These are phyloP conservation scores for Sandelia bainsii DNA, from an alignment of 2,797 vertebrate genomes.

Conservation along the genomic window DNA sequence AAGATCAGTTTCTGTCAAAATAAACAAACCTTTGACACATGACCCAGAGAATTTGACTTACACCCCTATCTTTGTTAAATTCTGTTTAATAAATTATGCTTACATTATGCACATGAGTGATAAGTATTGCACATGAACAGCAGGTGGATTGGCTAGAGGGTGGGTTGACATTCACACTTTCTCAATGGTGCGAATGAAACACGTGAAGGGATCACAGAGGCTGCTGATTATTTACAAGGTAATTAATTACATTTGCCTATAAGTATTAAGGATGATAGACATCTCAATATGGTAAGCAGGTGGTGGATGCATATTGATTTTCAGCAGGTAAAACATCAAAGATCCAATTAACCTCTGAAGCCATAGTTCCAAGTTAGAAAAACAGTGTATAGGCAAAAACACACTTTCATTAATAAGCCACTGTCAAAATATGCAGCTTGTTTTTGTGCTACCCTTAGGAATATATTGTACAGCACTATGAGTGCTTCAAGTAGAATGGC, in stretches of 20 bases:
- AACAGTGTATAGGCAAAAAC: background rate
- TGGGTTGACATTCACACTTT: slow-evolving; percentile 25
- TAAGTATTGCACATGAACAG: background rate
- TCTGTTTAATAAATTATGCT: background rate
- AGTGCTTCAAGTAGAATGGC: background rate
- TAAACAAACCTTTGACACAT: background rate
- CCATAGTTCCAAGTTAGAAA: slow-evolving; percentile 9
- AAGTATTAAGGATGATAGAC: slow-evolving; percentile 15
- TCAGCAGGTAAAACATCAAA: slow-evolving; percentile 37
- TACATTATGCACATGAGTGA: background rate
- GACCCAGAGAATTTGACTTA: background rate
- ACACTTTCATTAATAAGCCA: slow-evolving; percentile 11
- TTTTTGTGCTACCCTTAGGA: background rate
- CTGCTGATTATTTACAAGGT: slow-evolving; percentile 40
- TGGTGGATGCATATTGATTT: slow-evolving; percentile 19
- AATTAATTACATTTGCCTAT: slow-evolving; percentile 43
- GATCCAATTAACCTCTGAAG: slow-evolving; percentile 54
- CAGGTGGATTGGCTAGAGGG: background rate
- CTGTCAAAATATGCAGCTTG: background rate
- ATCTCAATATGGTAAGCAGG: slow-evolving; percentile 27
- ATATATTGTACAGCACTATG: background rate
- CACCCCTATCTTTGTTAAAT: background rate
- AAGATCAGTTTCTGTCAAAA: background rate
- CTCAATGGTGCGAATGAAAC: slow-evolving; percentile 44
- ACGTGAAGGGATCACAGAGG: slow-evolving; percentile 18